Percentiles rank a stretch among this genome's conserved stretches.
Evolutionary conservation across 2,113 vertebrate genomes (phyloP).

Genomic region (Podarcis cretensis): DNA sequence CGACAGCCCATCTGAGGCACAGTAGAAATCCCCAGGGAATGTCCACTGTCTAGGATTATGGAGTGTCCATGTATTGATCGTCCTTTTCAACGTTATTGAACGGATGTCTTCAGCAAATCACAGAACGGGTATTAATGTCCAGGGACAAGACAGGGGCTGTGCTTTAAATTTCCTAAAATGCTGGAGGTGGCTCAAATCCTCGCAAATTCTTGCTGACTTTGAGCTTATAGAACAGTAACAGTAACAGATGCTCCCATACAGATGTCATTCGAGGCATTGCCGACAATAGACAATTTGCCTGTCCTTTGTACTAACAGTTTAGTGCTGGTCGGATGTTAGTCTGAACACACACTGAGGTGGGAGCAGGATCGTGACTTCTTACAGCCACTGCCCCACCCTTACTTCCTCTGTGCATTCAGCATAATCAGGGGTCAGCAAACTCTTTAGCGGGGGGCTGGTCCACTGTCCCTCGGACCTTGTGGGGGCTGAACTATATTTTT

Average conservation of each 20-base stretch:
- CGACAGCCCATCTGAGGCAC: constrained; percentile 50
- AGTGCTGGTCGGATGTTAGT: neutral
- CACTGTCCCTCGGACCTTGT: too few relatives aligned
- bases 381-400: too few relatives aligned
- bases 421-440: too few relatives aligned
- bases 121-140: constrained; percentile 46
- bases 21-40: constrained; percentile 16
- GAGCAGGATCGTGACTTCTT: too few relatives aligned
- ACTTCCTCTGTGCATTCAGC: too few relatives aligned
- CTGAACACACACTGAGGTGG: neutral
- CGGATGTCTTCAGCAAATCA: constrained; percentile 46
- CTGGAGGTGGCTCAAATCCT: constrained; percentile 16
- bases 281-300: neutral
- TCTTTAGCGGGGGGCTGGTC: too few relatives aligned
- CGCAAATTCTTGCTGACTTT: neutral
- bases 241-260: neutral
- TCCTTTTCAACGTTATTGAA: constrained; percentile 64
- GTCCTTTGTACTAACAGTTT: neutral
- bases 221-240: neutral
- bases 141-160: constrained; percentile 12
- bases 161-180: constrained; percentile 55
- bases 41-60: constrained; percentile 28
- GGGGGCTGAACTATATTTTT: too few relatives aligned
- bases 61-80: constrained; percentile 56
- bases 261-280: neutral